A percentile compares a stretch with the other conserved stretches of the same genome.
These are phyloP conservation scores for Nannoperca obscura DNA, from an alignment of 2,797 vertebrate species.

Conservation along the genomic window DNA sequence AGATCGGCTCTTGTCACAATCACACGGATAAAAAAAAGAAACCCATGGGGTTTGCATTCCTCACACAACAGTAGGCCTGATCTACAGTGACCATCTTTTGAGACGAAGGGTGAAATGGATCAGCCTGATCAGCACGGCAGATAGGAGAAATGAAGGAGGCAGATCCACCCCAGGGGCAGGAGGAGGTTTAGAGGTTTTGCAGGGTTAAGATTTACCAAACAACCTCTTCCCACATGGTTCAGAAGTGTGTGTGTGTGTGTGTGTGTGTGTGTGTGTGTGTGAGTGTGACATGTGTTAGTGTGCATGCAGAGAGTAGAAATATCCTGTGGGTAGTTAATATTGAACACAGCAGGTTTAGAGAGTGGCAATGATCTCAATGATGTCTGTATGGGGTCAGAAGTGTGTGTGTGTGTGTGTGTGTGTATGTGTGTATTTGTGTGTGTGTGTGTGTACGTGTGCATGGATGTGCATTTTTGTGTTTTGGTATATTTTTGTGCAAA, in stretches of 20 bases:
- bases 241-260: conserved; percentile 46
- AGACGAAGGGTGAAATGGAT: conserved; percentile 41
- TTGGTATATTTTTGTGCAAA: conserved; percentile 29
- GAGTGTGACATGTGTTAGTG: conserved; percentile 52
- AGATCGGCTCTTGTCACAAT: conserved; percentile 36
- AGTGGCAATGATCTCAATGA: conserved; percentile 60
- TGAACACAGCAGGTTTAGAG: conserved; percentile 77
- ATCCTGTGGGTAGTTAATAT: conserved; percentile 79
- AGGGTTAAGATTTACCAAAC: conserved; percentile 52
- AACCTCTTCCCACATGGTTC: conserved; percentile 32
- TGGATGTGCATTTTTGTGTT: neutral
- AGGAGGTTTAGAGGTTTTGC: conserved; percentile 42
- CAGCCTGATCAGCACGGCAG: conserved; percentile 34
- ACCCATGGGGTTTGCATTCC: neutral
- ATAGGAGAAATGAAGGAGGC: conserved; percentile 33
- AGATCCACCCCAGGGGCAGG: neutral
- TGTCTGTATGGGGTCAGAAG: conserved; percentile 52
- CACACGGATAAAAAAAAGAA: conserved; percentile 18
- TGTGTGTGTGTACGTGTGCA: neutral
- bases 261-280: conserved; percentile 51
- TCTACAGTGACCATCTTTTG: conserved; percentile 54
- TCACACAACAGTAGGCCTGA: conserved; percentile 24
- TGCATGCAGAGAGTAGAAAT: conserved; percentile 63
- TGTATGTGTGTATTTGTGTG: neutral
- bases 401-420: conserved; percentile 6